phyloP scores from a whole-genome alignment of 2,888 invertebrate genomes.

The Heliconius charithonia region DNA sequence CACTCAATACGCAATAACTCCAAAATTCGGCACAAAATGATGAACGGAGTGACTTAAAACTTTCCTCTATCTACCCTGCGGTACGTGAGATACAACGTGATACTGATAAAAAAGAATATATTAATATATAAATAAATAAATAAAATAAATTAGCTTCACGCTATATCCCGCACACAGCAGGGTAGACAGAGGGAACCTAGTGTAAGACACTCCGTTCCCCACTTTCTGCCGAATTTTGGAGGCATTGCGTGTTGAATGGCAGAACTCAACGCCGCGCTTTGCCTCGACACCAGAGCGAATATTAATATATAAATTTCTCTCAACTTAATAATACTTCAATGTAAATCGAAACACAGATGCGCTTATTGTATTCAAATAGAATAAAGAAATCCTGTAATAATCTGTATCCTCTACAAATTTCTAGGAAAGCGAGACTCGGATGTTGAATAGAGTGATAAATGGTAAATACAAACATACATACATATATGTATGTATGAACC shows the following conservation, averaged over 20 bases:
- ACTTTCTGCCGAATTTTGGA: too few relatives aligned
- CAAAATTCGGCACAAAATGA: too few relatives aligned
- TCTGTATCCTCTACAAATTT: constrained; percentile 21
- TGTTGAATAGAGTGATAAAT: constrained; percentile 20
- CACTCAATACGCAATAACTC: too few relatives aligned
- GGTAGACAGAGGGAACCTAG: too few relatives aligned
- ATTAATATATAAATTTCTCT: not conserved
- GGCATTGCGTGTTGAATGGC: too few relatives aligned
- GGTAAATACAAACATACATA: not conserved
- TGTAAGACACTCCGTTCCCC: too few relatives aligned
- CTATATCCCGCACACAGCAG: too few relatives aligned
- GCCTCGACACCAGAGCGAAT: too few relatives aligned
- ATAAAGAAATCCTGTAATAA: constrained; percentile 24
- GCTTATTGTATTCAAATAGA: constrained; percentile 23
- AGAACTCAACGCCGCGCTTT: too few relatives aligned
- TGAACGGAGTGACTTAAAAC: not conserved
- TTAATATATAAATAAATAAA: not conserved
- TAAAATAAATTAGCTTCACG: too few relatives aligned
- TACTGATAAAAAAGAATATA: too few relatives aligned
- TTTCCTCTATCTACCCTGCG: not conserved
- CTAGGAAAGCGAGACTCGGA: constrained; percentile 17
- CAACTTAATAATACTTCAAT: not conserved
- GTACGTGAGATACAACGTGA: too few relatives aligned
- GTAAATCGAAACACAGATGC: constrained; percentile 15
- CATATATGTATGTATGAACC: constrained; percentile 1